Evolutionary conservation across 2,113 vertebrate genomes (phyloP), one percentile per base, ranked within the genome.

Genomic region (Ageneiosus marmoratus): DNA sequence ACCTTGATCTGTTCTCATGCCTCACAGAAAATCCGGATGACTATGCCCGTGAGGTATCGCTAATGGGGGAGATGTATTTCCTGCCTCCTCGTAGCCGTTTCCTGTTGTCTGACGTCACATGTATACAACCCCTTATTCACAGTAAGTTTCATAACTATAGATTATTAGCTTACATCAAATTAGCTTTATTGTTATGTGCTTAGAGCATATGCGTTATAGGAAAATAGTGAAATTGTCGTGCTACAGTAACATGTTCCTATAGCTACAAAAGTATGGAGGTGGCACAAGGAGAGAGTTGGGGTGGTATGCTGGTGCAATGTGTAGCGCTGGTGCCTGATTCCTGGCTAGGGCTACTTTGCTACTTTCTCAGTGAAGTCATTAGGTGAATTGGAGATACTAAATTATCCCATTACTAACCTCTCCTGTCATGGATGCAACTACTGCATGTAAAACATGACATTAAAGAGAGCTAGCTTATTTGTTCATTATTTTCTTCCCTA

Each of bases 31-130:
- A 96, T 86, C 88, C n/a, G 32, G 85, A 88, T 2, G 86, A 87
- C 76, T 67, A 24, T 70, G 92, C 95, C 2, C 89, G 91, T 44
- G 92, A 92, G 77, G 88, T 97, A 70, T 88, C 87, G 0, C 83
- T 99, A 84, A 94, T 98, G 94, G 97, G 96, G 29, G 94, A 96
- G 87, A 94, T 94, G 18, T 99, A 98, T 85, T 86, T 99, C 22
- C 88, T 99, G 73, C 97, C 97, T 24, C 95, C 96, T 1, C 93
- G 88, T 74, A 90, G 96, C 77, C 91, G 93, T 77, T 99, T 99
- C 89, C 95, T 99, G 88, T 93, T 99, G 18, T 99, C 98, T 48
- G 98, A 99, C 89, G 90, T 99, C 90, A 95, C 95, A 37, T 90
- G 90, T 87, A 92, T 97, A 75, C 92, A 96, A 37, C 96, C 96